phyloP scores from a whole-genome alignment of 1,140 invertebrate genomes.

The Drosophila baimaii region DNA sequence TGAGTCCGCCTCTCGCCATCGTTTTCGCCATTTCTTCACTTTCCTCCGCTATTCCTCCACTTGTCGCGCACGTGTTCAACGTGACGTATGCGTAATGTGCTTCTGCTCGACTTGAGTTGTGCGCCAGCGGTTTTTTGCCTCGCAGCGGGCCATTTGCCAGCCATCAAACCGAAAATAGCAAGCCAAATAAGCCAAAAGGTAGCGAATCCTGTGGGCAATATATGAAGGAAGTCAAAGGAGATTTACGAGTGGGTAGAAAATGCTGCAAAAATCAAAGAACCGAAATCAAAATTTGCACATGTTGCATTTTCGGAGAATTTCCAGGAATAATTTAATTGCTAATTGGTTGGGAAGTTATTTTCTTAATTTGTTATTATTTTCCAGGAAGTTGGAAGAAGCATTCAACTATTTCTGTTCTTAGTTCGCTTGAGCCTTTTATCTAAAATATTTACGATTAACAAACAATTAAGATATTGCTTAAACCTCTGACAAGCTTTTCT shows the following conservation, averaged over 20 bases:
- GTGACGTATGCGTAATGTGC: slow-evolving; percentile 76
- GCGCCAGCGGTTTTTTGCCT: slow-evolving; percentile 19
- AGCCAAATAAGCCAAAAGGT: slow-evolving; percentile 35
- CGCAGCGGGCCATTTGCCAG: slow-evolving; percentile 43
- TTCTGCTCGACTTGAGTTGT: slow-evolving; percentile 61
- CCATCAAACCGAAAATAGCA: slow-evolving; percentile 23
- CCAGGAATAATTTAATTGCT: slow-evolving; percentile 5
- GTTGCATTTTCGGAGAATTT: not conserved
- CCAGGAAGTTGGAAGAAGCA: not conserved
- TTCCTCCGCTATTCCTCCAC: slow-evolving; percentile 12
- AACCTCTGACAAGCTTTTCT: no score
- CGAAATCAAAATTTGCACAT: not conserved
- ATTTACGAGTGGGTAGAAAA: not conserved
- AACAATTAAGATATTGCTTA: no score
- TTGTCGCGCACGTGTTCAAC: slow-evolving; percentile 60
- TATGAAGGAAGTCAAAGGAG: slow-evolving; percentile 12
- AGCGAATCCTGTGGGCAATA: slow-evolving; percentile 3
- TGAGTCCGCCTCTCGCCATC: slow-evolving; percentile 2
- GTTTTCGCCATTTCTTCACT: slow-evolving; percentile 1
- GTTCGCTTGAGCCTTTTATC: no score
- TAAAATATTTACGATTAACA: no score
- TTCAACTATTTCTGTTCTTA: not conserved
- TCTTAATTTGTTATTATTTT: not conserved
- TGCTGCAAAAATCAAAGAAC: slow-evolving; percentile 3
- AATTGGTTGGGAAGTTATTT: not conserved